These are phyloP conservation scores for Tor tambroides DNA, from an alignment of 2,113 vertebrate species.

Conservation along the genomic window DNA sequence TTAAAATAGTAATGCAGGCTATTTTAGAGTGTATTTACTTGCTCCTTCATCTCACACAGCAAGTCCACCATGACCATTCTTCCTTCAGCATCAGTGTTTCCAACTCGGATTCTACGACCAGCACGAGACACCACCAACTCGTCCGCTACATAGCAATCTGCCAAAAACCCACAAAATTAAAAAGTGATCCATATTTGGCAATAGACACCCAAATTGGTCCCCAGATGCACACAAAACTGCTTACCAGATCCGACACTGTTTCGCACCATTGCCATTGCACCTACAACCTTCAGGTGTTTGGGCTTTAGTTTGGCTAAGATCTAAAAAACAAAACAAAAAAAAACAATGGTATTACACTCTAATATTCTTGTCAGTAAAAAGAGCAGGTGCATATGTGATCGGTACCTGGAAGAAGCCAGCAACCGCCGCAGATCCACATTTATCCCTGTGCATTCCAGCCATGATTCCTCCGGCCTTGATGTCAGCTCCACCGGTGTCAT, in stretches of 20 bases:
- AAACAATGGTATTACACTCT: not conserved
- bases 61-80: conserved; percentile 84
- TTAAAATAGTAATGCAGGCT: not conserved
- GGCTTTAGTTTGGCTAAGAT: conserved; percentile 77
- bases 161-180: not conserved
- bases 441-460: conserved; percentile 86
- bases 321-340: conserved; percentile 55
- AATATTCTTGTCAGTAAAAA: not conserved
- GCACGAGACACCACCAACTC: conserved; percentile 80
- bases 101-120: conserved; percentile 76
- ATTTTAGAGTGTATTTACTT: conserved; percentile 65
- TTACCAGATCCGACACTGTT: conserved; percentile 83
- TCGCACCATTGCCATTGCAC: conserved; percentile 81
- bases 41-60: conserved; percentile 83
- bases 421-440: conserved; percentile 82
- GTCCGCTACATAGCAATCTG: conserved; percentile 83
- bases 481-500: conserved; percentile 83
- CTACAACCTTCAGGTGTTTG: conserved; percentile 76
- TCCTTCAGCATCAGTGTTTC: conserved; percentile 83
- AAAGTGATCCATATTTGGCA: not conserved
- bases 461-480: conserved; percentile 82
- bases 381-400: not conserved
- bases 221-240: conserved; percentile 15
- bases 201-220: not conserved
- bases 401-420: conserved; percentile 81